Evolutionary conservation across 2,888 invertebrate species (phyloP).

Genomic region (Zele albiditarsus): DNA sequence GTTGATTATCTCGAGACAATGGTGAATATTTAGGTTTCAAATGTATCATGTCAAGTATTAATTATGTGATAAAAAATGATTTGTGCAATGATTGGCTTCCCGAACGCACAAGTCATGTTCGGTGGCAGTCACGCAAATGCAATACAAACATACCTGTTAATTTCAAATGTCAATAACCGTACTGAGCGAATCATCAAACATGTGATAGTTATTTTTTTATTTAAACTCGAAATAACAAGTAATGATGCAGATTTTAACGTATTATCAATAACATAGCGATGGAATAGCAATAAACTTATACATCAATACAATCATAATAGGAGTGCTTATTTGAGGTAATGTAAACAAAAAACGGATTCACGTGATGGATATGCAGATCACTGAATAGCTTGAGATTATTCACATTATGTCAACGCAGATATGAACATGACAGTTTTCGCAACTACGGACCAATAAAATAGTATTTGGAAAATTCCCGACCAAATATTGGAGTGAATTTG

Average conservation of each 20-base stretch:
- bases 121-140: background rate
- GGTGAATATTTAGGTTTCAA: background rate
- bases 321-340: too few species aligned
- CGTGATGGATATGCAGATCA: too few species aligned
- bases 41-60: background rate
- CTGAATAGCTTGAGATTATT: too few species aligned
- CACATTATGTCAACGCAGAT: too few species aligned
- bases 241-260: background rate
- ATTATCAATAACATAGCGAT: background rate
- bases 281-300: background rate
- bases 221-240: background rate
- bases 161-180: slow-evolving; percentile 1
- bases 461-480: too few species aligned
- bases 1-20: background rate
- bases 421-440: too few species aligned
- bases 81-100: background rate
- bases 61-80: background rate
- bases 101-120: background rate
- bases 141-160: background rate
- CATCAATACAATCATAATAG: background rate
- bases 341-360: too few species aligned
- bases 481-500: background rate
- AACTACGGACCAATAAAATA: too few species aligned
- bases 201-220: background rate
- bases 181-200: background rate